These are phyloP conservation scores for Cyphomyrus plagiostoma DNA, from an alignment of 2,113 vertebrate genomes.

Conservation along the genomic window DNA sequence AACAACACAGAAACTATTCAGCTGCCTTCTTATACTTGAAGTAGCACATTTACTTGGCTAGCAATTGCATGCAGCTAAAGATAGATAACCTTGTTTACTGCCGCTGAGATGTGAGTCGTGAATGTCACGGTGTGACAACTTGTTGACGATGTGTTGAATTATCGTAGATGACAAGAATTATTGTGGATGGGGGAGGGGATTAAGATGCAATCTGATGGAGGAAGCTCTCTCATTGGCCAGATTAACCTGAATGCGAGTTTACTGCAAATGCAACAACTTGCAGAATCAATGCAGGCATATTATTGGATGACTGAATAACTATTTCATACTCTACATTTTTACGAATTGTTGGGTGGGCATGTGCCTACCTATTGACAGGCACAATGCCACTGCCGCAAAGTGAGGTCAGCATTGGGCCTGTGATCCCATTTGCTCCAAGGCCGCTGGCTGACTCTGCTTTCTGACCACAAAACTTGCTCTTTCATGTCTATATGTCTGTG, in stretches of 20 bases:
- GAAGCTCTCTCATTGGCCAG: not conserved
- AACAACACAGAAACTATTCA: not conserved
- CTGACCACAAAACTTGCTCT: not conserved
- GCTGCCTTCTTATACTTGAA: not conserved
- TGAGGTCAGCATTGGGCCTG: not conserved
- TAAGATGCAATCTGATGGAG: not conserved
- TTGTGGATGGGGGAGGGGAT: not conserved
- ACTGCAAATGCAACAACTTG: not conserved
- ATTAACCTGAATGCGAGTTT: not conserved
- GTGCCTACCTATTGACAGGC: not conserved
- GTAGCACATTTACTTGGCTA: not conserved
- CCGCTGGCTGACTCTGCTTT: not conserved
- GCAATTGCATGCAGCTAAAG: not conserved
- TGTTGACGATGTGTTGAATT: not conserved
- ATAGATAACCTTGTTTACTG: not conserved
- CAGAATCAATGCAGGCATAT: not conserved
- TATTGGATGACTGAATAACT: not conserved
- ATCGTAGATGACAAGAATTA: not conserved
- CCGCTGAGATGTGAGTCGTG: not conserved
- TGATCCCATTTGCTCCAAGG: not conserved
- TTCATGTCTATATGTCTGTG: not conserved
- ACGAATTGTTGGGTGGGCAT: not conserved
- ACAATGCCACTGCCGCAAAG: not conserved
- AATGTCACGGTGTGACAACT: not conserved
- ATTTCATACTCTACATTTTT: not conserved